These are phyloP conservation scores for Macaria notata DNA, from an alignment of 2,888 invertebrate genomes.

Conservation along the genomic window DNA sequence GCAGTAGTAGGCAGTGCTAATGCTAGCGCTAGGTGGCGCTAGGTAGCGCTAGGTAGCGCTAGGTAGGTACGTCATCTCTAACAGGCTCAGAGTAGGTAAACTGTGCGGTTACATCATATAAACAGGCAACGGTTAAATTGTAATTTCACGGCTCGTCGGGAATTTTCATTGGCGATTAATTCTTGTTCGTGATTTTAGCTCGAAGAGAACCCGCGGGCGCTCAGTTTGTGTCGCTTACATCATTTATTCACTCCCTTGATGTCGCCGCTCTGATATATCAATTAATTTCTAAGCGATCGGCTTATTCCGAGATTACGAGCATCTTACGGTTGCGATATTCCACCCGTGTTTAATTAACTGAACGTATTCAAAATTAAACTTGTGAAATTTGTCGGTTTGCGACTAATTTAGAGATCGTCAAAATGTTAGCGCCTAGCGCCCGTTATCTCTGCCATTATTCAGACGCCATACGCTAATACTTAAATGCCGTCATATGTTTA, in stretches of 20 bases:
- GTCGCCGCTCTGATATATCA: conserved; percentile 36
- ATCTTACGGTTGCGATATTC: too few relatives aligned
- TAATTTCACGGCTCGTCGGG: conserved; percentile 76
- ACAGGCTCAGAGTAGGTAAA: conserved; percentile 21
- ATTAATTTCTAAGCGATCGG: conserved; percentile 28
- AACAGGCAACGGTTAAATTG: conserved; percentile 71
- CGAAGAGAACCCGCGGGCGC: conserved; percentile 42
- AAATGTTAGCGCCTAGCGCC: too few relatives aligned
- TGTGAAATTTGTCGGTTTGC: too few relatives aligned
- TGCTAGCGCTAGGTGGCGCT: too few relatives aligned
- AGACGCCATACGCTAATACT: conserved; percentile 13
- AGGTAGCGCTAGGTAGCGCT: background rate
- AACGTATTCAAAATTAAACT: too few relatives aligned
- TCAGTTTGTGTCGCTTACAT: conserved; percentile 46
- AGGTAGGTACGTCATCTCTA: conserved; percentile 3
- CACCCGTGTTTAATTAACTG: too few relatives aligned
- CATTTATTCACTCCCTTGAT: conserved; percentile 39
- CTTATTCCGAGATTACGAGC: background rate
- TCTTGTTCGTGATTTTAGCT: conserved; percentile 66
- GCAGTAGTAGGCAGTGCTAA: too few relatives aligned
- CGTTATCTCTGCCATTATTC: conserved; percentile 5
- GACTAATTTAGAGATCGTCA: too few relatives aligned
- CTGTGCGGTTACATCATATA: conserved; percentile 47
- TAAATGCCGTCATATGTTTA: conserved; percentile 23
- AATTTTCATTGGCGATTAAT: conserved; percentile 78